Evolutionary conservation across 2,113 vertebrate genomes (phyloP).

Genomic region (Eleginops maclovinus): DNA sequence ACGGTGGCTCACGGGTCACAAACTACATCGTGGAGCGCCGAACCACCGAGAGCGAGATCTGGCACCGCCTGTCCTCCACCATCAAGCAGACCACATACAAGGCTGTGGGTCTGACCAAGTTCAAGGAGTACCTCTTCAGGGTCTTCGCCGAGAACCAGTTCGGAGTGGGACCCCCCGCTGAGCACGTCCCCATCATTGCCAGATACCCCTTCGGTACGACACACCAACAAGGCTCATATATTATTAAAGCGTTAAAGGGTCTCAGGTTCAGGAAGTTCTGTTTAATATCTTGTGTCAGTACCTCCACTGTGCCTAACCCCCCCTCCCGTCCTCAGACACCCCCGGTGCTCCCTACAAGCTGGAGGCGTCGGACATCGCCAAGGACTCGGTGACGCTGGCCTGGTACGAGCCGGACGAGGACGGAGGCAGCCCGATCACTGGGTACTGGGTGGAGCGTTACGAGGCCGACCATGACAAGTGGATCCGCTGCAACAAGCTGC

Average conservation of each 20-base stretch:
- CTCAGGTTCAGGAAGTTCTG: too few relatives aligned
- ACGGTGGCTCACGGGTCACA: slow-evolving; percentile 95
- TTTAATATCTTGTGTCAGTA: background rate
- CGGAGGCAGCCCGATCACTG: slow-evolving; percentile 97
- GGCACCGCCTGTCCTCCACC: slow-evolving; percentile 96
- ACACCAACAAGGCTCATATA: too few relatives aligned
- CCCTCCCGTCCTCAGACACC: slow-evolving; percentile 83
- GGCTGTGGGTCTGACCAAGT: slow-evolving; percentile 88
- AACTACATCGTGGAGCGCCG: slow-evolving; percentile 95
- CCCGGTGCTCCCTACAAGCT: slow-evolving; percentile 94
- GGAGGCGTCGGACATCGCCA: slow-evolving; percentile 91
- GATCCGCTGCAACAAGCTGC: slow-evolving; percentile 96
- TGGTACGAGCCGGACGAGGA: slow-evolving; percentile 98
- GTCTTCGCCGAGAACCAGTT: slow-evolving; percentile 98
- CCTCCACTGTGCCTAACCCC: background rate
- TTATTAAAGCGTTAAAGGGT: too few relatives aligned
- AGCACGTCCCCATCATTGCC: slow-evolving; percentile 89
- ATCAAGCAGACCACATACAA: slow-evolving; percentile 95
- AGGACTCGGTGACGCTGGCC: slow-evolving; percentile 92
- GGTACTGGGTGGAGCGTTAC: slow-evolving; percentile 96
- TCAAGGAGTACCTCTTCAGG: slow-evolving; percentile 97
- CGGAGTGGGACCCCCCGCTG: slow-evolving; percentile 90
- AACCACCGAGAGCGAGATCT: slow-evolving; percentile 92
- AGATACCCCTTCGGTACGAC: slow-evolving; percentile 95
- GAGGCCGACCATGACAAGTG: slow-evolving; percentile 95